Conservation (phyloP, 2,888 invertebrate genomes). For the Drosophila algonquin region DNA sequence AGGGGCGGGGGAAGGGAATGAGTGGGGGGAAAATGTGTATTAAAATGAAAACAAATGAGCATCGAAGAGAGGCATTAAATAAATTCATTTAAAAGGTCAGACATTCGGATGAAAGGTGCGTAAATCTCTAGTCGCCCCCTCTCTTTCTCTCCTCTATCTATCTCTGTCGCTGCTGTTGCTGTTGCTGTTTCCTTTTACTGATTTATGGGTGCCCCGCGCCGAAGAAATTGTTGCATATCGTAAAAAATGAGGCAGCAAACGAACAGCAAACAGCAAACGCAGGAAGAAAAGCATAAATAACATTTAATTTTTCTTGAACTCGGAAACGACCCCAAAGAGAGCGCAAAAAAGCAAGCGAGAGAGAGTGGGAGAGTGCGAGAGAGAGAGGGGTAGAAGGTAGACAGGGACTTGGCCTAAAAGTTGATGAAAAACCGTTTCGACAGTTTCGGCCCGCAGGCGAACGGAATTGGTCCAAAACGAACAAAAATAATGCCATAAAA, state of each 20-base stretch:
- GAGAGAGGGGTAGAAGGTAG: neutral
- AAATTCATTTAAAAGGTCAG: constrained; percentile 59
- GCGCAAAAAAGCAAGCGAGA: neutral
- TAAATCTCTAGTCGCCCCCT: constrained; percentile 41
- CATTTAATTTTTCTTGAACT: constrained; percentile 68
- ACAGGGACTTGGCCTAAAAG: constrained; percentile 32
- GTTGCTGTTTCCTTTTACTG: constrained; percentile 29
- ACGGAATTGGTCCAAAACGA: constrained; percentile 28
- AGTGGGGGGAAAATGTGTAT: neutral
- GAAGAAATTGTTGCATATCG: constrained; percentile 63
- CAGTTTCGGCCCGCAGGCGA: constrained; percentile 25
- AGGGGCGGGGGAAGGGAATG: neutral
- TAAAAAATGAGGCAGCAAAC: constrained; percentile 45
- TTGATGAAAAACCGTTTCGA: constrained; percentile 68
- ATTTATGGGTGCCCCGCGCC: constrained; percentile 54
- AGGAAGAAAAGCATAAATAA: constrained; percentile 62
- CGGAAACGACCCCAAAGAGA: constrained; percentile 30
- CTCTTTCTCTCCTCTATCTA: neutral
- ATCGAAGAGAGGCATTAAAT: constrained; percentile 41
- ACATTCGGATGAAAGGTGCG: constrained; percentile 51
- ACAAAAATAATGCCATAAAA: constrained; percentile 59
- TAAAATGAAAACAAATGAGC: constrained; percentile 43
- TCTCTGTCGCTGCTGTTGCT: neutral
- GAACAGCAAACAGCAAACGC: constrained; percentile 4
- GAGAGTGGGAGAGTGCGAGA: too few species aligned